Conservation (phyloP, 2,888 invertebrate species). For the Caenorhabditis japonica region DNA sequence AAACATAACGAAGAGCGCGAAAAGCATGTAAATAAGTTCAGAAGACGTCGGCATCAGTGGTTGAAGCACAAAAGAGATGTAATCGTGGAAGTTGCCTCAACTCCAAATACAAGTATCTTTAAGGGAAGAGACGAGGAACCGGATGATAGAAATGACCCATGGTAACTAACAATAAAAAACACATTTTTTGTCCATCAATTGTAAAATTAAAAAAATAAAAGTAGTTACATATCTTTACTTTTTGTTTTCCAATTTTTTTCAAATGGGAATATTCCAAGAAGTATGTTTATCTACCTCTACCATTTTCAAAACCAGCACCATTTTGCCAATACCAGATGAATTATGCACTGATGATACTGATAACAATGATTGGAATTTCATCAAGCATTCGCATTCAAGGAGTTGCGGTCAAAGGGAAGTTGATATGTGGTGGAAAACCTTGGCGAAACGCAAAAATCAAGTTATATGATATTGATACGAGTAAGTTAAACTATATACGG, state of each 20-base stretch:
- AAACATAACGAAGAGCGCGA: constrained; percentile 57
- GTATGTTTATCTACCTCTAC: too few species aligned
- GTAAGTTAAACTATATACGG: too few species aligned
- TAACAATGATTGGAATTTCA: constrained; percentile 1
- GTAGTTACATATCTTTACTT: too few species aligned
- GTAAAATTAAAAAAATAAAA: too few species aligned
- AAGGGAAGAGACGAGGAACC: constrained; percentile 36
- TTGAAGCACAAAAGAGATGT: background rate
- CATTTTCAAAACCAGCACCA: too few species aligned
- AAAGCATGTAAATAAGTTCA: constrained; percentile 32
- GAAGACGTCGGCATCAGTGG: constrained; percentile 9
- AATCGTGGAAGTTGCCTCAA: constrained; percentile 8
- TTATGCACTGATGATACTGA: constrained; percentile 2
- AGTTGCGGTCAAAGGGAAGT: constrained; percentile 61
- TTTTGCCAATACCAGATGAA: constrained; percentile 18
- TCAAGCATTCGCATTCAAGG: constrained; percentile 59
- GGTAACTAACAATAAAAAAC: constrained; percentile 20
- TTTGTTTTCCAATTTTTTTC: too few species aligned
- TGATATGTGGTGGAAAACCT: constrained; percentile 55
- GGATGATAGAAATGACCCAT: constrained; percentile 48
- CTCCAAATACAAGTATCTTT: constrained; percentile 23
- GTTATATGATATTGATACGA: constrained; percentile 64
- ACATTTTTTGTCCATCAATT: background rate
- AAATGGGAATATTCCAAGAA: too few species aligned
- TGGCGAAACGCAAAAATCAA: constrained; percentile 64